These are phyloP conservation scores for Botia almorhae DNA, from an alignment of 2,797 vertebrate species.

Conservation along the genomic window DNA sequence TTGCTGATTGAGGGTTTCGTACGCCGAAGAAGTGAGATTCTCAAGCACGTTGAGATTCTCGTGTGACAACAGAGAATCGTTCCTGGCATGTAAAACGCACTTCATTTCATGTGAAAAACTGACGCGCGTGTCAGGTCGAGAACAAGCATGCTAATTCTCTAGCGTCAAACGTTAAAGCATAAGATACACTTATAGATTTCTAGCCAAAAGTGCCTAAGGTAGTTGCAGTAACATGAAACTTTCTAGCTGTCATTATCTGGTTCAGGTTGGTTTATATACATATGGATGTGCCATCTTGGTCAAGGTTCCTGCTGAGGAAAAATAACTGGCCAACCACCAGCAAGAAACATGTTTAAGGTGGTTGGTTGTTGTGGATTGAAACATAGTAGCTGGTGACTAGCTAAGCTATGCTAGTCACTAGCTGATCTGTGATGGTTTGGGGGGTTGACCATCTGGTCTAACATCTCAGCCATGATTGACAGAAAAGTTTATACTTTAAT, in stretches of 20 bases:
- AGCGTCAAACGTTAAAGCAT: neutral
- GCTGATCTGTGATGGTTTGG: neutral
- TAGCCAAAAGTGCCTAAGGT: too few relatives aligned
- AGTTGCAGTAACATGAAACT: neutral
- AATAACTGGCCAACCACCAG: too few relatives aligned
- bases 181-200: neutral
- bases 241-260: neutral
- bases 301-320: too few relatives aligned
- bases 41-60: slow-evolving; percentile 31
- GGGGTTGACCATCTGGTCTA: neutral
- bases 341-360: neutral
- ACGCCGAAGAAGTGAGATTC: slow-evolving; percentile 24
- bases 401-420: neutral
- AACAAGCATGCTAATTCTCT: neutral
- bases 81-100: slow-evolving; percentile 8
- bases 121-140: neutral
- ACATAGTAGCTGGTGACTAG: neutral
- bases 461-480: neutral
- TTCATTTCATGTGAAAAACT: neutral
- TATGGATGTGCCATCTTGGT: too few relatives aligned
- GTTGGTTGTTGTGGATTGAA: neutral
- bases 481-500: neutral
- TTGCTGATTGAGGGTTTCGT: slow-evolving; percentile 18
- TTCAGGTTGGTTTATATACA: too few relatives aligned
- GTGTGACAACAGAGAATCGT: neutral